Base-by-base conservation (phyloP, 1,140 invertebrate genomes). In the Pachyrhynchus sulphureomaculatus region DNA sequence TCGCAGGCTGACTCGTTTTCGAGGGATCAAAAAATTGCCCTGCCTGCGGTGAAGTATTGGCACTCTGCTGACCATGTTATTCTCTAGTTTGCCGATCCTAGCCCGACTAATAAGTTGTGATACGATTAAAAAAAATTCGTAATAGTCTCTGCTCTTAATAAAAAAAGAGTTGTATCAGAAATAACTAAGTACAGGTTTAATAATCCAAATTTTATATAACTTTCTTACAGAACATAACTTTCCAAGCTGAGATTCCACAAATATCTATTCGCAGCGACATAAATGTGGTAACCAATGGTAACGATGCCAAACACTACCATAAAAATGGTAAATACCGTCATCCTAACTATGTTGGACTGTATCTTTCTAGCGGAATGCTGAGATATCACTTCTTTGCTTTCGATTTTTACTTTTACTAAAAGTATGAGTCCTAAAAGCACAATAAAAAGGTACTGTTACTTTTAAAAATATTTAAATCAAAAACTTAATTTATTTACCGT, bases 351-450 rank as follows among this genome's bases (percentile, higher is more conserved):
- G 12, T 89, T 92, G 57, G 88, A 84, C 52, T 86, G 84, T 62
- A 95, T 92, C 79, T 93, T 92, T 51, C 86, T 83, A 51, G 86
- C 89, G 0, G 89, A 90, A 64, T 87, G 84, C 55, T 87, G 83
- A 0, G 89, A 90, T 65, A 94, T 90, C 18, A 93, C 86, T 63
- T 92, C 89, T 57, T 87, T 86, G 59, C 89, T 89, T 29, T 86
- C 88, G 54, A 89, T 87, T 66, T 90, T 90, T 24, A 94, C 78
- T 51, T 83, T 83, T 67, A 93, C 85, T 26, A 95, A 76, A 4
- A 87, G 89, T 29, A 88, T 81, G 61, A 93, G 78, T 45, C 85
- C 88, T 90, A 70, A 18, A 79, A 78, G 41, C 54, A 12, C n/a
- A 55, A 23, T n/a, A 48, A 51, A 60, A 26, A 49, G n/a, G 36